Evolutionary conservation across 2,113 vertebrate species (phyloP).

Genomic region (Climacteris rufus): DNA sequence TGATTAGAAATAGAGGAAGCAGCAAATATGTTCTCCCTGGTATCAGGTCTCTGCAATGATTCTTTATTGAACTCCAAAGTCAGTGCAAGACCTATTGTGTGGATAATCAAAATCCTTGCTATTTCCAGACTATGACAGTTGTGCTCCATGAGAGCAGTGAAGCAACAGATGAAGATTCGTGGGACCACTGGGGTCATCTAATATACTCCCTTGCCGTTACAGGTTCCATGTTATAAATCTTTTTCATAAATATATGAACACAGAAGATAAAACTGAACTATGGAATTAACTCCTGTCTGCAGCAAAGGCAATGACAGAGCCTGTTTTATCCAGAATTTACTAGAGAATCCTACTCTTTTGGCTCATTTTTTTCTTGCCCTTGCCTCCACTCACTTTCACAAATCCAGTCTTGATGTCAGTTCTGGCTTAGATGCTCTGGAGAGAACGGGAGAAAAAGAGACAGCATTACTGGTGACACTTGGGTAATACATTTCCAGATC

Average conservation of each 20-base stretch:
- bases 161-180: not conserved
- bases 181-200: not conserved
- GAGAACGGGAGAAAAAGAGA: not conserved
- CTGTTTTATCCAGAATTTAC: not conserved
- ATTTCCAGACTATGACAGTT: not conserved
- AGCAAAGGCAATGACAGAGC: not conserved
- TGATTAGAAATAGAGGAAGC: not conserved
- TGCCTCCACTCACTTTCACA: not conserved
- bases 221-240: not conserved
- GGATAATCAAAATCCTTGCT: constrained; percentile 2
- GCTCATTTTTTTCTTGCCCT: not conserved
- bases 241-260: not conserved
- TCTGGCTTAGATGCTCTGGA: not conserved
- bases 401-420: not conserved
- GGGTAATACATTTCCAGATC: not conserved
- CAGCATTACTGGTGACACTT: not conserved
- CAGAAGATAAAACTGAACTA: not conserved
- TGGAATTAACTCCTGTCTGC: not conserved
- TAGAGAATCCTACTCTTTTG: not conserved
- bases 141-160: not conserved
- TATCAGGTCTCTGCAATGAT: not conserved
- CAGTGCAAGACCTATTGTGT: not conserved
- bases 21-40: not conserved
- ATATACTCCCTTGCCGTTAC: not conserved
- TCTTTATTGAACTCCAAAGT: not conserved